Evolutionary conservation across 2,113 vertebrate genomes (phyloP).

Genomic region (Cebidichthys violaceus): DNA sequence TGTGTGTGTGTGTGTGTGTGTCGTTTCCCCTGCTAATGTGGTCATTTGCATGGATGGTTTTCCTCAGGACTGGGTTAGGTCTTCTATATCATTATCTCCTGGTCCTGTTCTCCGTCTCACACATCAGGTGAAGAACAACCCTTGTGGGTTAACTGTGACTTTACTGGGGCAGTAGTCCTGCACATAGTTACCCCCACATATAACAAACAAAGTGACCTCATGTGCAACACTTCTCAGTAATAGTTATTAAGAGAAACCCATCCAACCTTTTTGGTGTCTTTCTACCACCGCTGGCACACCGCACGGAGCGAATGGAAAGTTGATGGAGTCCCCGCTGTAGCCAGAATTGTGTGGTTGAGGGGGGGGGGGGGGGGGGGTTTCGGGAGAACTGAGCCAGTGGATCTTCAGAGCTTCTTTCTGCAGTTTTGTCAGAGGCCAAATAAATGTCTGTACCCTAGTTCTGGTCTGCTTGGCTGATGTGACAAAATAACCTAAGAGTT

Average conservation of each 20-base stretch:
- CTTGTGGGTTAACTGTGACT: neutral
- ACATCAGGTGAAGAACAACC: neutral
- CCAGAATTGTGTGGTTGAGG: slow-evolving; percentile 25
- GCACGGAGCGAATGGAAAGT: slow-evolving; percentile 44
- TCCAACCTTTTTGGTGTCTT: slow-evolving; percentile 1
- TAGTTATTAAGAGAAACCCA: neutral
- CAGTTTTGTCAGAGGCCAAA: slow-evolving; percentile 22
- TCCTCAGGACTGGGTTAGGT: slow-evolving; percentile 17
- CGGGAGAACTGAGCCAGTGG: neutral
- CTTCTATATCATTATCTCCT: slow-evolving; percentile 21
- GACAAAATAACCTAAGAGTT: neutral
- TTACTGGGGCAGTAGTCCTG: neutral
- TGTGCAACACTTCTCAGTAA: slow-evolving; percentile 2
- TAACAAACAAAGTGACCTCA: slow-evolving; percentile 4
- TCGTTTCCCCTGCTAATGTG: slow-evolving; percentile 18
- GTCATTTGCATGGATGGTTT: slow-evolving; percentile 44
- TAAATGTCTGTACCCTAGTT: neutral
- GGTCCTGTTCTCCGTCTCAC: neutral
- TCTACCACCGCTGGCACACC: slow-evolving; percentile 1
- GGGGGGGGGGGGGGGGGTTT: too few species aligned
- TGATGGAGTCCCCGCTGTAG: neutral
- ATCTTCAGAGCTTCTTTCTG: slow-evolving; percentile 31
- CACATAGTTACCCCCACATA: neutral
- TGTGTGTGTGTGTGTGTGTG: neutral
- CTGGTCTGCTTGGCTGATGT: slow-evolving; percentile 3